Conservation (phyloP, 2,888 invertebrate genomes). For the Nymphalis polychloros region DNA sequence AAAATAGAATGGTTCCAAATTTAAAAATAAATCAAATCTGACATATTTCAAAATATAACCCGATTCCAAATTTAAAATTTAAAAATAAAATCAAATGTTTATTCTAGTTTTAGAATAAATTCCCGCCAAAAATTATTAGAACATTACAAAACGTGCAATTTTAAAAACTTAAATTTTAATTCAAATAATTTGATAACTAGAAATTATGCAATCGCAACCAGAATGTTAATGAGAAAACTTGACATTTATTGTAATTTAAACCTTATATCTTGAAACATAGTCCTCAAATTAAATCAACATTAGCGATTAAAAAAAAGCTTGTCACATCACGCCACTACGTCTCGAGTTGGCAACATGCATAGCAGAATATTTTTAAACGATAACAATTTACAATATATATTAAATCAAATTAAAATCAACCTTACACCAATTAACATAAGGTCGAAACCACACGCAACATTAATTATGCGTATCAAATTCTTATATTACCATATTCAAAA, state of each 20-base stretch:
- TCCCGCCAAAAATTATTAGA: neutral
- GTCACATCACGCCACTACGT: conserved; percentile 29
- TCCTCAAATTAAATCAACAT: neutral
- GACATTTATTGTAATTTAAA: conserved; percentile 1
- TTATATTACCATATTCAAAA: conserved; percentile 13
- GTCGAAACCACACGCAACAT: conserved; percentile 7
- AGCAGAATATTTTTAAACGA: neutral
- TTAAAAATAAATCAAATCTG: too few species aligned
- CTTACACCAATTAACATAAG: neutral
- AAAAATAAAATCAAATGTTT: too few species aligned
- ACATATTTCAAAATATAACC: too few species aligned
- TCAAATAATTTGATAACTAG: neutral
- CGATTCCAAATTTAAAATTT: too few species aligned
- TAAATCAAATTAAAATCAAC: conserved; percentile 15
- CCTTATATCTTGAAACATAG: neutral
- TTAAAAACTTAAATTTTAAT: neutral
- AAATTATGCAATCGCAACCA: conserved; percentile 6
- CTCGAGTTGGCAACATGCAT: conserved; percentile 13
- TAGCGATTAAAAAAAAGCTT: neutral
- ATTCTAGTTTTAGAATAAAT: neutral
- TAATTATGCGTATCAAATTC: conserved; percentile 20
- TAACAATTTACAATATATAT: neutral
- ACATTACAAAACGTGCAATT: neutral
- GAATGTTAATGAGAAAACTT: conserved; percentile 2
- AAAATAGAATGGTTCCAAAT: too few species aligned